Conservation (phyloP, 2,113 vertebrate genomes). For the Tonatia bakeri region DNA sequence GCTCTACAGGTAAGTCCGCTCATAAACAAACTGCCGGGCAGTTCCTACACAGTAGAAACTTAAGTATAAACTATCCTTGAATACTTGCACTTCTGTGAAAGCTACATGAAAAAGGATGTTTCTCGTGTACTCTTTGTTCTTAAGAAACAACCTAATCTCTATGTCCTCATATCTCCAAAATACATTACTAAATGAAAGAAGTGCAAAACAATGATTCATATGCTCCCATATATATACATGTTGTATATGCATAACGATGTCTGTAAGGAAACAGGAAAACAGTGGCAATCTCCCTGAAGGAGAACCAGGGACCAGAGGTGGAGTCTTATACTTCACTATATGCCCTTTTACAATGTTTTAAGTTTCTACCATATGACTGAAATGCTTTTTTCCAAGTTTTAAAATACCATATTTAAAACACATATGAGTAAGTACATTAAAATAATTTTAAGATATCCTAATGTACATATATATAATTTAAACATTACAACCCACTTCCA, state of each 20-base stretch:
- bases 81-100: neutral
- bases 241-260: neutral
- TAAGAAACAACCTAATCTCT: neutral
- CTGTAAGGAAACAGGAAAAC: neutral
- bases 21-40: neutral
- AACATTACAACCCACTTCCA: too few species aligned
- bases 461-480: neutral
- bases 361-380: neutral
- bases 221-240: neutral
- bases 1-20: neutral
- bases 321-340: neutral
- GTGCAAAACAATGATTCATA: neutral
- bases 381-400: neutral
- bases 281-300: neutral
- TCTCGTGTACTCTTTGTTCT: neutral
- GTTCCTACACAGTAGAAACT: neutral
- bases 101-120: neutral
- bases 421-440: neutral
- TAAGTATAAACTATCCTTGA: neutral
- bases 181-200: neutral
- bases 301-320: neutral
- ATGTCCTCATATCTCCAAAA: neutral
- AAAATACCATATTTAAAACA: neutral
- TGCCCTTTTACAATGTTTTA: neutral
- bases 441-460: neutral